Evolutionary conservation across 1,140 invertebrate genomes (phyloP).

Genomic region (Mylabris phalerata): DNA sequence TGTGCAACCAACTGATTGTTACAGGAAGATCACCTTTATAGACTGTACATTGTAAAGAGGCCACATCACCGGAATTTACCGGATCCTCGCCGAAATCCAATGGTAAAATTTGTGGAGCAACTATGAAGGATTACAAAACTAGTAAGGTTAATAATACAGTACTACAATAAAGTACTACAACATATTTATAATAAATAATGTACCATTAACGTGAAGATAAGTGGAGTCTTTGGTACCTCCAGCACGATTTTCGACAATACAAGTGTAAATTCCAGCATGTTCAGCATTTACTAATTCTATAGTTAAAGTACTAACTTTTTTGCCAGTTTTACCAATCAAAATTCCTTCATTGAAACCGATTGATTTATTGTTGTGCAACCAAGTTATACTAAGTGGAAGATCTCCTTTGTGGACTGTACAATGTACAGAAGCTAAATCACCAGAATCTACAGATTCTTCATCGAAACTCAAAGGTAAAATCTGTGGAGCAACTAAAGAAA

Average conservation of each 20-base stretch:
- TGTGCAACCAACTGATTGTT: constrained; percentile 69
- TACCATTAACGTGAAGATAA: constrained; percentile 54
- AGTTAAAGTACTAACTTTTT: constrained; percentile 63
- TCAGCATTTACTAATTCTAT: constrained; percentile 60
- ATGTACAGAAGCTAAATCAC: constrained; percentile 52
- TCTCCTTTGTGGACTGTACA: constrained; percentile 64
- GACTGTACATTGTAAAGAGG: constrained; percentile 68
- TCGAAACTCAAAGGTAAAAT: constrained; percentile 59
- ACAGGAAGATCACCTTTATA: constrained; percentile 70
- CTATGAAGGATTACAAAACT: constrained; percentile 56
- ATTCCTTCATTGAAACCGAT: constrained; percentile 47
- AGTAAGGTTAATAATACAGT: constrained; percentile 40
- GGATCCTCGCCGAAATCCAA: constrained; percentile 71
- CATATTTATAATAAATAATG: constrained; percentile 54
- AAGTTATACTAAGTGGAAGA: constrained; percentile 55
- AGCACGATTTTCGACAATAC: constrained; percentile 60
- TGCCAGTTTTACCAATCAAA: constrained; percentile 53
- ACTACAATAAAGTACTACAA: not conserved
- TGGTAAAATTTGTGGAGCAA: constrained; percentile 68
- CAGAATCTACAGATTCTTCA: constrained; percentile 57
- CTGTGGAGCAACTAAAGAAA: constrained; percentile 53
- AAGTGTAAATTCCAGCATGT: constrained; percentile 69
- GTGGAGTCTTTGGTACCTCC: constrained; percentile 46
- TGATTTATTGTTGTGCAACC: constrained; percentile 43
- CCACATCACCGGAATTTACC: constrained; percentile 71